Evolutionary conservation across 2,113 vertebrate genomes (phyloP).

Genomic region (Himantopus leucocephalus): DNA sequence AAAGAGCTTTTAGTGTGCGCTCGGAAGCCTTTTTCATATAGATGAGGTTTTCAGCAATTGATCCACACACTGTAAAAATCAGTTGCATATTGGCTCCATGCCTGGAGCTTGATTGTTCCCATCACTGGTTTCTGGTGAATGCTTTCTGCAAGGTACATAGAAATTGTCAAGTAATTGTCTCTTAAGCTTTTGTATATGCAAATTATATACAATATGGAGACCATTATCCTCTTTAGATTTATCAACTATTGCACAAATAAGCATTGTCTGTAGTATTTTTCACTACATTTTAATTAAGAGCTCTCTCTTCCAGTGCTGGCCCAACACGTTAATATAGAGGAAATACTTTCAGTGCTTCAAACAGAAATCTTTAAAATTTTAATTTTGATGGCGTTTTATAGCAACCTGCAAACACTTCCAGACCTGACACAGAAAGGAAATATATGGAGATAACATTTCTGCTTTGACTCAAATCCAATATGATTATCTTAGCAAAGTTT

Average conservation of each 20-base stretch:
- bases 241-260: not conserved
- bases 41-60: conserved; percentile 13
- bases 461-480: not conserved
- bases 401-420: not conserved
- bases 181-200: not conserved
- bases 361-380: not conserved
- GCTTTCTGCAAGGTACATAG: conserved; percentile 10
- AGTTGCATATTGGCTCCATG: not conserved
- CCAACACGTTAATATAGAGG: not conserved
- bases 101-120: conserved; percentile 13
- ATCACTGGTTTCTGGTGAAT: not conserved
- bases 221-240: not conserved
- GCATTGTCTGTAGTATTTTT: not conserved
- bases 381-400: not conserved
- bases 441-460: not conserved
- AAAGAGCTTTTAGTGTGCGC: not conserved
- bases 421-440: not conserved
- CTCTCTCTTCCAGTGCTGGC: not conserved
- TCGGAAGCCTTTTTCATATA: not conserved
- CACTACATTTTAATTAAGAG: not conserved
- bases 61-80: conserved; percentile 2
- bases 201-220: not conserved
- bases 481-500: not conserved
- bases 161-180: not conserved
- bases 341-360: not conserved